phyloP scores from a whole-genome alignment of 2,888 invertebrate species.

The Baronia brevicornis region DNA sequence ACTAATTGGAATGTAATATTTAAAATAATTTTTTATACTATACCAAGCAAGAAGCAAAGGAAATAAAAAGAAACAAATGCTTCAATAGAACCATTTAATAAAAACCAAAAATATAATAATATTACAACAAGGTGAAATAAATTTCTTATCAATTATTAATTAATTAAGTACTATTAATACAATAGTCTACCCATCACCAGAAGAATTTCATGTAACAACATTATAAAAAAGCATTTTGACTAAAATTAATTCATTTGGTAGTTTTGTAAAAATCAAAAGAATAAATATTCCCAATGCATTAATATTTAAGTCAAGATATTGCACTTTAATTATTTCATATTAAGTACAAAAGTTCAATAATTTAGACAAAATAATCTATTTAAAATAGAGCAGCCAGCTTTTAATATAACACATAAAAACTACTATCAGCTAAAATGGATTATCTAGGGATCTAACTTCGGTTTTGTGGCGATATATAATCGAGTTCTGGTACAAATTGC shows the following conservation, averaged over 20 bases:
- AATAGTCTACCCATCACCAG: constrained; percentile 54
- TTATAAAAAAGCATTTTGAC: constrained; percentile 17
- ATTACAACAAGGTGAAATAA: constrained; percentile 46
- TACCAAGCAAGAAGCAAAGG: constrained; percentile 30
- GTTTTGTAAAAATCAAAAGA: constrained; percentile 10
- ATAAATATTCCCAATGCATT: constrained; percentile 5
- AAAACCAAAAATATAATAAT: constrained; percentile 55
- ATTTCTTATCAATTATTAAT: constrained; percentile 33
- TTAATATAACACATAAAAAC: no score
- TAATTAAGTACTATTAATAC: constrained; percentile 45
- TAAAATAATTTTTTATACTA: no score
- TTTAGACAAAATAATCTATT: no score
- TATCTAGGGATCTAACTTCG: no score
- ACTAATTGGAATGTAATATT: no score
- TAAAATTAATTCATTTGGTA: constrained; percentile 12
- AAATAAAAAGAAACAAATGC: constrained; percentile 42
- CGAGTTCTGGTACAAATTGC: no score
- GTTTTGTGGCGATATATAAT: no score
- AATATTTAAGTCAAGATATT: constrained; percentile 22
- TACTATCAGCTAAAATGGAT: no score
- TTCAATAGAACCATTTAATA: constrained; percentile 62
- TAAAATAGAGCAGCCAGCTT: no score
- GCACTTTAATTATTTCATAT: constrained; percentile 21
- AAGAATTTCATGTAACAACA: no score
- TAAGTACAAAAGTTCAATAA: constrained; percentile 25